Evolutionary conservation across 2,113 vertebrate species (phyloP).

Genomic region (Leucoraja erinaceus): DNA sequence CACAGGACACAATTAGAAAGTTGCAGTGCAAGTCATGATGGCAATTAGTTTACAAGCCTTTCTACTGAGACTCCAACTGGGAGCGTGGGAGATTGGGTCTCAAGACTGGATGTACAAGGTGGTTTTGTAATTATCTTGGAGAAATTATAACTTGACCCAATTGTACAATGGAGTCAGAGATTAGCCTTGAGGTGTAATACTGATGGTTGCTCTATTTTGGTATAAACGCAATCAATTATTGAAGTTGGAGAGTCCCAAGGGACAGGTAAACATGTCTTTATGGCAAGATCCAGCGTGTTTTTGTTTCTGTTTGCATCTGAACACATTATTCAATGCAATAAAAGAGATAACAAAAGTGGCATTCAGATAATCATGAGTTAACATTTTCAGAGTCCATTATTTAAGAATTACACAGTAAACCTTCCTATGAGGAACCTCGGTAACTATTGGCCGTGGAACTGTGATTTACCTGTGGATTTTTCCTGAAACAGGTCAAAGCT

Average conservation of each 20-base stretch:
- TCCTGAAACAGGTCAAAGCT: constrained; percentile 65
- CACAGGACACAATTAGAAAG: neutral
- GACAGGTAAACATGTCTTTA: neutral
- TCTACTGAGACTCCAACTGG: neutral
- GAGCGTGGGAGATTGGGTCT: neutral
- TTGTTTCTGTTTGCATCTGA: neutral
- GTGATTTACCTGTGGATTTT: constrained; percentile 62
- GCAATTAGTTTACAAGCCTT: neutral
- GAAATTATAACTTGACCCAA: neutral
- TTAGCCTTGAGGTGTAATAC: neutral
- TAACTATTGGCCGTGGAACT: constrained; percentile 1
- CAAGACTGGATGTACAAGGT: neutral
- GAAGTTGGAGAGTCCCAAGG: neutral
- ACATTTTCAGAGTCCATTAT: neutral
- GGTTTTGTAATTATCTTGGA: neutral
- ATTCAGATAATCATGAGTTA: neutral
- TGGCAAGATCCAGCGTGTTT: neutral
- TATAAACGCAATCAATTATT: neutral
- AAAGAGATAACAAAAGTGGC: neutral
- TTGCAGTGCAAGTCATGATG: neutral
- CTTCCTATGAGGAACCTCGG: neutral
- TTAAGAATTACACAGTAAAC: neutral
- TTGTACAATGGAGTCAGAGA: neutral
- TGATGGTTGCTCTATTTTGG: neutral
- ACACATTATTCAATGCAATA: too few relatives aligned